Percentiles rank a stretch among this genome's conserved stretches.
phyloP scores from a whole-genome alignment of 2,888 invertebrate species.

The Zygaena filipendulae region DNA sequence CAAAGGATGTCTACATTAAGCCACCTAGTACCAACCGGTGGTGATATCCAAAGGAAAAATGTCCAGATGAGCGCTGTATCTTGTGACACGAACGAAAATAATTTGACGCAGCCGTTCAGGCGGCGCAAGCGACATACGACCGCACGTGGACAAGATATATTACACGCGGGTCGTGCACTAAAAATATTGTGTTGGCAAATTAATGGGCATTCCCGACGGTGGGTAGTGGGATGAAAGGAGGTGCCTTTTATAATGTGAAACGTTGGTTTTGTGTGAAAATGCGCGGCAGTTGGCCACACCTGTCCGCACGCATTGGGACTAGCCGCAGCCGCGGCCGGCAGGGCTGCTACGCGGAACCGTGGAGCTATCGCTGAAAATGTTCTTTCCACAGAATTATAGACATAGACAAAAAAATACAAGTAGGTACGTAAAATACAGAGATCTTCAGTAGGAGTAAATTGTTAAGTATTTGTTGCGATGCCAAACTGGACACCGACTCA shows the following conservation, averaged over 20 bases:
- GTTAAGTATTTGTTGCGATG: no score
- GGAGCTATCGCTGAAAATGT: no score
- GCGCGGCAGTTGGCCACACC: conserved; percentile 64
- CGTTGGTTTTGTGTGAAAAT: conserved; percentile 66
- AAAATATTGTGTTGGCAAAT: conserved; percentile 71
- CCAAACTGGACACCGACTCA: no score
- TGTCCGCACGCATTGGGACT: conserved; percentile 50
- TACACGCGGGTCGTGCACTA: conserved; percentile 66
- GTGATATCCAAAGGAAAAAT: conserved; percentile 64
- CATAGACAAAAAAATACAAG: no score
- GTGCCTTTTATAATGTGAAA: conserved; percentile 68
- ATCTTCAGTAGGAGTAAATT: no score
- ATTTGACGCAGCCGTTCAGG: conserved; percentile 65
- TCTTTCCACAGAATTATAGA: no score
- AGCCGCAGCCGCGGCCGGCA: conserved; percentile 20
- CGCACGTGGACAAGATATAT: conserved; percentile 68
- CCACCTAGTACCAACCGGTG: conserved; percentile 49
- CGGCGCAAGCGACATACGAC: conserved; percentile 66
- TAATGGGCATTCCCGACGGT: conserved; percentile 68
- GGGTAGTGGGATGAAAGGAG: conserved; percentile 67
- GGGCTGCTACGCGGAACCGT: conserved; percentile 17
- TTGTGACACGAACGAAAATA: conserved; percentile 69
- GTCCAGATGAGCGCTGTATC: conserved; percentile 66
- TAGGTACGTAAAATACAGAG: no score
- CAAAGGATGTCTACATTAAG: conserved; percentile 33